Evolutionary conservation across 2,888 invertebrate genomes (phyloP).

Genomic region (Amaurobius ferox): DNA sequence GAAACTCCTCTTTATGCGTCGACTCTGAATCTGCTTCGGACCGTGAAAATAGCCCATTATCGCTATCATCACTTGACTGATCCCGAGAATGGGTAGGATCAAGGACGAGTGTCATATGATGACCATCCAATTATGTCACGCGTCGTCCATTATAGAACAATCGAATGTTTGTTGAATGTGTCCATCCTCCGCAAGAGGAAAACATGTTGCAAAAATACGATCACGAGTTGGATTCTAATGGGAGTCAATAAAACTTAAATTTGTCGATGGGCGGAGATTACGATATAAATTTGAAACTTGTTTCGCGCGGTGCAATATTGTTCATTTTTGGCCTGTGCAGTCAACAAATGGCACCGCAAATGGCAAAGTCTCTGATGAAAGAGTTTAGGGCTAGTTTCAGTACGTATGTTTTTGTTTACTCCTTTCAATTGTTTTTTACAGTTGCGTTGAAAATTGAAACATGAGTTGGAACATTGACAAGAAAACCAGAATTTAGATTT

Average conservation of each 20-base stretch:
- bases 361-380: slow-evolving; percentile 51
- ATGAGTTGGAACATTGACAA: no score
- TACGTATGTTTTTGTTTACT: no score
- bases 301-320: neutral
- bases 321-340: neutral
- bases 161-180: neutral
- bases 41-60: neutral
- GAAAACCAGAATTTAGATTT: no score
- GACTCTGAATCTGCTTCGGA: neutral
- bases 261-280: neutral
- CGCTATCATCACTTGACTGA: neutral
- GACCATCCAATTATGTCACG: slow-evolving; percentile 45
- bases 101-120: neutral
- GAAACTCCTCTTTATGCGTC: no score
- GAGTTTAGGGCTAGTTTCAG: slow-evolving; percentile 61
- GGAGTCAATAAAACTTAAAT: slow-evolving; percentile 21
- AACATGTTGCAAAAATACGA: neutral
- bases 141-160: slow-evolving; percentile 41
- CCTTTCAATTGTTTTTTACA: no score
- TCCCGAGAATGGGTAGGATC: neutral
- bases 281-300: neutral
- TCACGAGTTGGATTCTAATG: slow-evolving; percentile 34
- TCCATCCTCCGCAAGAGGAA: slow-evolving; percentile 12
- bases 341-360: slow-evolving; percentile 34
- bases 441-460: no score